A percentile compares a stretch with the other conserved stretches of the same genome.
Evolutionary conservation across 1,140 invertebrate genomes (phyloP).

Genomic region (Maniola jurtina): DNA sequence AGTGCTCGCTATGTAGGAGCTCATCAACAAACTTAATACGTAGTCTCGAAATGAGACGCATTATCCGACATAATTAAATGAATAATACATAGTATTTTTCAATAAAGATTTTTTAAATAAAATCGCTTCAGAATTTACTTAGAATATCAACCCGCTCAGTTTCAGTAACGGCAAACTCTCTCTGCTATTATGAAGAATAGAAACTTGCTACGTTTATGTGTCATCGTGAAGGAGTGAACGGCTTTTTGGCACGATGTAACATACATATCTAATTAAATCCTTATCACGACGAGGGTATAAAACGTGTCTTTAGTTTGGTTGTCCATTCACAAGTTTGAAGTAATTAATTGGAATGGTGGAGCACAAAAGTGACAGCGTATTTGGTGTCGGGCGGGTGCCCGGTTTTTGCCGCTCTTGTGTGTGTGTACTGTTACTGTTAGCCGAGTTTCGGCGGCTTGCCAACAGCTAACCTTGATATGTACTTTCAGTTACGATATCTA

Average conservation of each 20-base stretch:
- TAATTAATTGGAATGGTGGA: conserved; percentile 68
- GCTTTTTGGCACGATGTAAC: conserved; percentile 39
- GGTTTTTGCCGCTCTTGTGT: conserved; percentile 60
- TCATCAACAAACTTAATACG: conserved; percentile 21
- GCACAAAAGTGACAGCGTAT: conserved; percentile 64
- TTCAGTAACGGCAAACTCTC: conserved; percentile 32
- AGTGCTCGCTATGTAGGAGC: conserved; percentile 49
- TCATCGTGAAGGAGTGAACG: conserved; percentile 30
- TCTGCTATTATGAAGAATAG: conserved; percentile 16
- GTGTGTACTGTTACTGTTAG: conserved; percentile 74
- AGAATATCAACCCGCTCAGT: conserved; percentile 13
- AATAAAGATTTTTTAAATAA: conserved; percentile 2
- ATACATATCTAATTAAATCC: conserved; percentile 60
- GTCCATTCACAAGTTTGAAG: conserved; percentile 61
- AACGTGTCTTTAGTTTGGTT: conserved; percentile 38
- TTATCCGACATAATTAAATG: conserved; percentile 16
- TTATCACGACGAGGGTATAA: conserved; percentile 43
- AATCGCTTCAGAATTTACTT: conserved; percentile 10
- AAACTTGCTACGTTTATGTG: conserved; percentile 22
- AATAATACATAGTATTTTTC: conserved; percentile 2
- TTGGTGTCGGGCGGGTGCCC: conserved; percentile 49
- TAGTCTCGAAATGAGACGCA: neutral
- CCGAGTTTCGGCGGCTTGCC: conserved; percentile 67
- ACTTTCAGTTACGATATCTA: conserved; percentile 74
- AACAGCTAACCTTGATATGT: conserved; percentile 72